These are phyloP conservation scores for Albula glossodonta DNA, from an alignment of 2,113 vertebrate genomes.

Conservation along the genomic window DNA sequence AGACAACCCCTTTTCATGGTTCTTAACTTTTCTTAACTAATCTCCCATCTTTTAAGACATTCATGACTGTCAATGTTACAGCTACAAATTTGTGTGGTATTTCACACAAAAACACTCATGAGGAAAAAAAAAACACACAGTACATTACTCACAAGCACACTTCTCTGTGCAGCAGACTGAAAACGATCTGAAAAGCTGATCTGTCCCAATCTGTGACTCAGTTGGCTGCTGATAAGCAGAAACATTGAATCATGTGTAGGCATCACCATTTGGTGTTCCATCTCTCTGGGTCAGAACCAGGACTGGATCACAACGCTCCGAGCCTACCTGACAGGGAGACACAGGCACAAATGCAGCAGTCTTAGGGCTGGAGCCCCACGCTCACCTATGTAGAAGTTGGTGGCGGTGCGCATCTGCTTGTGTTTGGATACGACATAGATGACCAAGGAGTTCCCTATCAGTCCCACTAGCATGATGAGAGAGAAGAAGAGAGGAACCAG, in stretches of 20 bases:
- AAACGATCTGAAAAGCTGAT: no score
- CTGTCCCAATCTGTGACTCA: no score
- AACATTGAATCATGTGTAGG: neutral
- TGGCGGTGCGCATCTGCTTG: constrained; percentile 80
- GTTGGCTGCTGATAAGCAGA: no score
- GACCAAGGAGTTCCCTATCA: constrained; percentile 78
- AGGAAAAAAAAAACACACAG: no score
- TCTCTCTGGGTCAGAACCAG: neutral
- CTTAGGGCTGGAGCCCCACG: neutral
- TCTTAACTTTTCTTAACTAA: no score
- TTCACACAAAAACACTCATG: neutral
- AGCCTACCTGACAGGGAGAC: neutral
- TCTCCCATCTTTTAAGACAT: neutral
- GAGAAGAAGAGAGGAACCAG: constrained; percentile 79
- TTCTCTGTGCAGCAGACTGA: no score
- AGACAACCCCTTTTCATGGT: no score
- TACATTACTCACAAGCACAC: no score
- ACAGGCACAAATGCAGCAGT: neutral
- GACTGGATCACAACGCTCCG: neutral
- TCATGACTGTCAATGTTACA: neutral
- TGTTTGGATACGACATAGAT: constrained; percentile 81
- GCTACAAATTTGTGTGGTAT: neutral
- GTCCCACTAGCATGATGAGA: constrained; percentile 78
- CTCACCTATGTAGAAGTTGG: constrained; percentile 84
- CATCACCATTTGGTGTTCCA: neutral